phyloP scores from a whole-genome alignment of 2,113 vertebrate species.

The Pterophyllum scalare region DNA sequence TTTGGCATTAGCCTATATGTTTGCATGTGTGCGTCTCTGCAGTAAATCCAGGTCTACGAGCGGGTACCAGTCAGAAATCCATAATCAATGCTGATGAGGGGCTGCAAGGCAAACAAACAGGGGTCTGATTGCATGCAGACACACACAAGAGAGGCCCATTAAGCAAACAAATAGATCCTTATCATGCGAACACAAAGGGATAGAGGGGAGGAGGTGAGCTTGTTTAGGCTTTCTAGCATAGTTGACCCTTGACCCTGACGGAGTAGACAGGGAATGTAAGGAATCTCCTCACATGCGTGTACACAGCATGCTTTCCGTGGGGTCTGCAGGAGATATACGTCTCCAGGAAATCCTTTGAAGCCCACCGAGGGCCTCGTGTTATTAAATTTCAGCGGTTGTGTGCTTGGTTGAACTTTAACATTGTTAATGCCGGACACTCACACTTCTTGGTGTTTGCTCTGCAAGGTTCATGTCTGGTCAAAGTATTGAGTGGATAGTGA shows the following conservation, averaged over 20 bases:
- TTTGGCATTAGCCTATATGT: neutral
- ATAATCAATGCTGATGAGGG: conserved; percentile 41
- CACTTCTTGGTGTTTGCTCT: conserved; percentile 25
- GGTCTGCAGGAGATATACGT: conserved; percentile 55
- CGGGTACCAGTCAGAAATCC: conserved; percentile 38
- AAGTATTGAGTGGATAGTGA: neutral
- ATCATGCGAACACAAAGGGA: conserved; percentile 60
- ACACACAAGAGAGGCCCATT: conserved; percentile 31
- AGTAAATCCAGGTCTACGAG: conserved; percentile 4
- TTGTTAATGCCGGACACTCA: neutral
- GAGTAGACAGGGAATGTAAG: conserved; percentile 62
- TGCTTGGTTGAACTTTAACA: conserved; percentile 50
- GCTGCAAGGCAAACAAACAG: conserved; percentile 33
- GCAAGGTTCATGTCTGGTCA: conserved; percentile 7
- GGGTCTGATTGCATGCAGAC: conserved; percentile 36
- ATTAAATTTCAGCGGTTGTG: conserved; percentile 36
- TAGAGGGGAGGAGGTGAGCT: conserved; percentile 47
- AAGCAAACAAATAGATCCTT: conserved; percentile 70
- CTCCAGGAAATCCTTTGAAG: conserved; percentile 69
- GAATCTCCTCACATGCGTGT: conserved; percentile 64
- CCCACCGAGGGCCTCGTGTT: conserved; percentile 24
- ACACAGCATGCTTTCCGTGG: conserved; percentile 13
- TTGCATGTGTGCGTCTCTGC: neutral
- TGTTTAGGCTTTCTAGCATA: conserved; percentile 54
- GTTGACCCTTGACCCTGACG: conserved; percentile 61